Conservation (phyloP, 2,113 vertebrate species). For the Cichladusa arquata region DNA sequence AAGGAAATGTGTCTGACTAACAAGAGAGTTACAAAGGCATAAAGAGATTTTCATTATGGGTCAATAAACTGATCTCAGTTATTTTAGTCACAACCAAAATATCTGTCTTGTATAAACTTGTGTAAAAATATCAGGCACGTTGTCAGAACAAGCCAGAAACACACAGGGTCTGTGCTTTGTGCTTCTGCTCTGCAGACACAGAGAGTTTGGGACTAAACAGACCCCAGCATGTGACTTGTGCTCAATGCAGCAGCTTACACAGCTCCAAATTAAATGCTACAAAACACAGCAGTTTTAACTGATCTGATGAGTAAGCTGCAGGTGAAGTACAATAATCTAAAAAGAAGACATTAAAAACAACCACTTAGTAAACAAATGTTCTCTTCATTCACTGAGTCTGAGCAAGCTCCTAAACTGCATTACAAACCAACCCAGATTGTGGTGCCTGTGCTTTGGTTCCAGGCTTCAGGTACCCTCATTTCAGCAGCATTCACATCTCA, state of each 20-base stretch:
- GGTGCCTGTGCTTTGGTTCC: background rate
- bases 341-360: background rate
- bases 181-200: background rate
- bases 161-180: background rate
- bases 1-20: background rate
- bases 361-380: background rate
- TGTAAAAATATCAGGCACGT: background rate
- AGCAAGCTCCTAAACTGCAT: background rate
- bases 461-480: background rate
- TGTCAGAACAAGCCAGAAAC: background rate
- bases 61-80: background rate
- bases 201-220: background rate
- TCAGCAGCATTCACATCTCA: background rate
- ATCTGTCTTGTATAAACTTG: background rate
- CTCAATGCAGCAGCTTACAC: background rate
- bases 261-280: background rate
- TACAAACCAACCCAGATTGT: background rate
- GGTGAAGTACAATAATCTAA: background rate
- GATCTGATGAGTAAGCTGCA: background rate
- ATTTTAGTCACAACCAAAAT: background rate
- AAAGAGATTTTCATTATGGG: background rate
- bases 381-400: background rate
- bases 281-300: background rate
- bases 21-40: background rate
- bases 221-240: rapidly evolving